Base-by-base conservation (phyloP, 2,113 vertebrate species). In the Lagenorhynchus albirostris region DNA sequence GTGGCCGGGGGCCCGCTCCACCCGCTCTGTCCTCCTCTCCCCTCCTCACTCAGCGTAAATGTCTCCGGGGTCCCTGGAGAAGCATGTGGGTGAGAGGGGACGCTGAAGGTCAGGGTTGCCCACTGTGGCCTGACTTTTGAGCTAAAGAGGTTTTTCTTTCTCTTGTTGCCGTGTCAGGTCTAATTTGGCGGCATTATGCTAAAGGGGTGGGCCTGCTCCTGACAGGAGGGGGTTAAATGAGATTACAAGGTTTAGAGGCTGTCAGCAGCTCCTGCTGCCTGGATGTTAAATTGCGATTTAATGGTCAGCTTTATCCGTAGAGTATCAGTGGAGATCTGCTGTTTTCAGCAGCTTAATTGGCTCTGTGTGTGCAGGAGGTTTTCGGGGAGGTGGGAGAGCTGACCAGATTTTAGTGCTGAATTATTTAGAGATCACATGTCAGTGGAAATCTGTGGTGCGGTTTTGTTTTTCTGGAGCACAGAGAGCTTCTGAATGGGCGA, bases 201-300 rank as follows among this genome's bases (percentile, higher is more conserved):
- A 76, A 97, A 98, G 98, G 99, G 98, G 98, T 98, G 98, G 98
- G 98, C 98, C 98, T 96, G 98, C 98, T 98, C 98, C 92, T 99
- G 99, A 99, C 99, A 99, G 98, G 99, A 99, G 98, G 98, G 98
- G 99, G 99, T 99, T 99, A 99, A 99, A 99, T 98, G 98, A 99
- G 99, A 99, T 99, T 99, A 99, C 98, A 98, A 98, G 99, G 98
- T 98, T 99, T 98, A 98, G 98, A 98, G 98, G 97, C 98, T 98
- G 99, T 99, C 99, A 99, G 98, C 99, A 98, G 98, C 98, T 96
- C 92, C 98, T 82, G 98, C 98, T 98, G 98, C 98, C 98, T 95
- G 97, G 98, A 98, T 98, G 98, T 98, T 98, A 99, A 99, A 99
- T 99, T 98, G 99, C 98, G 97, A 99, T 99, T 99, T 99, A 99